A percentile compares a stretch with the other conserved stretches of the same genome.
phyloP scores from a whole-genome alignment of 2,113 vertebrate species.

The Trochalopteron elliotii region DNA sequence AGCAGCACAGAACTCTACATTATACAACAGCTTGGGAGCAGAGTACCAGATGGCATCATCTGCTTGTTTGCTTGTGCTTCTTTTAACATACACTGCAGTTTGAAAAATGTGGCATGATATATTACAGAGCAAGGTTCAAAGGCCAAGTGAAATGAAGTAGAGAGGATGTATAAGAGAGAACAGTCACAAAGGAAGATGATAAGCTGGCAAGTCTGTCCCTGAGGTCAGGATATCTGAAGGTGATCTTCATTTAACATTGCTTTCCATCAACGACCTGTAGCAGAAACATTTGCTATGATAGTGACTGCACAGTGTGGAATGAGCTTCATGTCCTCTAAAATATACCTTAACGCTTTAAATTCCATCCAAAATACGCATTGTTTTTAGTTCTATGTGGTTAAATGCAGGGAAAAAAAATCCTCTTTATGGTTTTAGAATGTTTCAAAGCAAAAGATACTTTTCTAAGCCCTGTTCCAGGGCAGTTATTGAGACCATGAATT shows the following conservation, averaged over 20 bases:
- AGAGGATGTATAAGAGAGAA: background rate
- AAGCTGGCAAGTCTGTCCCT: background rate
- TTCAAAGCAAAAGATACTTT: background rate
- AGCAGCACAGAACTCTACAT: background rate
- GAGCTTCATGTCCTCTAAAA: background rate
- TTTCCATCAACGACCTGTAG: background rate
- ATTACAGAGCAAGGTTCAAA: background rate
- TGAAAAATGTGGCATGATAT: background rate
- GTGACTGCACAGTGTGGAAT: background rate
- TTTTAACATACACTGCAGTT: background rate
- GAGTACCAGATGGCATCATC: rapidly evolving
- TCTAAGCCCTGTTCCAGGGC: background rate
- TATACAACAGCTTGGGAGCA: background rate
- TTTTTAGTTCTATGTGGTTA: background rate
- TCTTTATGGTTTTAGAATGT: background rate
- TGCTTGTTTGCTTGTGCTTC: background rate
- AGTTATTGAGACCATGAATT: background rate
- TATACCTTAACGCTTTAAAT: background rate
- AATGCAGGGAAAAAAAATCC: background rate
- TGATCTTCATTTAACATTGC: background rate
- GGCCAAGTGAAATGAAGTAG: background rate
- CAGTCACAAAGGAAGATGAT: background rate
- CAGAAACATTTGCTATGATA: rapidly evolving
- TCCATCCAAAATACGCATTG: background rate
- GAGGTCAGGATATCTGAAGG: background rate